These are phyloP conservation scores for Candoia aspera DNA, from an alignment of 2,113 vertebrate genomes.

Conservation along the genomic window DNA sequence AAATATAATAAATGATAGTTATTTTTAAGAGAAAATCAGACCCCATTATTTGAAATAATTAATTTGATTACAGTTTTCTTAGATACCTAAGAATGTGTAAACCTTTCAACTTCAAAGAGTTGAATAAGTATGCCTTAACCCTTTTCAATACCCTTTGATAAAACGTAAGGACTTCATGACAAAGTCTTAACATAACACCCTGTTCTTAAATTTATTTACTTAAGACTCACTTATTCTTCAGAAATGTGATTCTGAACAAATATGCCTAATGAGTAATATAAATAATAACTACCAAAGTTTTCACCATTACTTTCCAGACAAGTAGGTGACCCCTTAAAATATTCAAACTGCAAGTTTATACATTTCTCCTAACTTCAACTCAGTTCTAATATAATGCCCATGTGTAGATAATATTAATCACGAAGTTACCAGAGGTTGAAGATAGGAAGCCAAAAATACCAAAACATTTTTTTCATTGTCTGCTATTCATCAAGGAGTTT, in stretches of 20 bases:
- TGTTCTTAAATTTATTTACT: background rate
- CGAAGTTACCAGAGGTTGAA: background rate
- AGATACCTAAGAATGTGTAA: conserved; percentile 39
- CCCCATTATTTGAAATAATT: conserved; percentile 35
- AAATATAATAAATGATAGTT: conserved; percentile 6
- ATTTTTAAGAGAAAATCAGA: conserved; percentile 15
- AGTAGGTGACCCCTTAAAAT: background rate
- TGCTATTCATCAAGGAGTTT: background rate
- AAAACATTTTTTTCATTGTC: background rate
- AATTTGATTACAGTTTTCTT: conserved; percentile 29
- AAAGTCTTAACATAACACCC: conserved; percentile 10
- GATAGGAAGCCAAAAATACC: background rate
- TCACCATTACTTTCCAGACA: background rate
- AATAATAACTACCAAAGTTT: background rate
- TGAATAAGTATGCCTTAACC: conserved; percentile 32
- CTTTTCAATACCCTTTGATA: background rate
- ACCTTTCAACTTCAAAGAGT: conserved; percentile 43
- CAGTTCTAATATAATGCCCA: background rate
- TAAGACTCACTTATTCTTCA: background rate
- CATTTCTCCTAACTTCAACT: background rate
- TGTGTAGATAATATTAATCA: background rate
- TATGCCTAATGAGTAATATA: background rate
- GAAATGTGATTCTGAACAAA: background rate
- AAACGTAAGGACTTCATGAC: conserved; percentile 3
- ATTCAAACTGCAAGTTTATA: background rate